These are phyloP conservation scores for Idaea aversata DNA, from an alignment of 2,888 invertebrate species.

Conservation along the genomic window DNA sequence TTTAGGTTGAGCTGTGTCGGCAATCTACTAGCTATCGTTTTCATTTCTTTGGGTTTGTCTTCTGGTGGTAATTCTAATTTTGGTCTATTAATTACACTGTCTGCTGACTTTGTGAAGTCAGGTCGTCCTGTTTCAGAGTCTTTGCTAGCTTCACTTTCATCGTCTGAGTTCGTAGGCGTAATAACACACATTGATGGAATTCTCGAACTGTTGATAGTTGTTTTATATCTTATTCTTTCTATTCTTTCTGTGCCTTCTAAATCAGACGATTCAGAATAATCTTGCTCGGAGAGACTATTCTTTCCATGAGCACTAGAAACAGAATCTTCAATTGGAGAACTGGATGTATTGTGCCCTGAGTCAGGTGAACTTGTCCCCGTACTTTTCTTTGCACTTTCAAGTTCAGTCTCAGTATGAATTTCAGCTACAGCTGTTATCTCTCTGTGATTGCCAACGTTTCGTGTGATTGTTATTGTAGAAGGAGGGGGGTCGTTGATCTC, in stretches of 20 bases:
- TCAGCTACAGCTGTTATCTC: conserved; percentile 82
- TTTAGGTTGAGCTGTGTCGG: conserved; percentile 56
- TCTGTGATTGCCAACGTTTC: conserved; percentile 62
- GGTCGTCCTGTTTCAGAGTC: conserved; percentile 38
- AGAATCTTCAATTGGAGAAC: conserved; percentile 87
- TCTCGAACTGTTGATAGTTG: conserved; percentile 91
- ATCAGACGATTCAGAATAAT: conserved; percentile 92
- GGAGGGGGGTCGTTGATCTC: conserved; percentile 57
- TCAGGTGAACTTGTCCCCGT: conserved; percentile 88
- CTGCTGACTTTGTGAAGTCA: conserved; percentile 28
- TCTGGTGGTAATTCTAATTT: conserved; percentile 66
- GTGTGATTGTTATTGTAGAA: conserved; percentile 65
- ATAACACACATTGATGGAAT: conserved; percentile 96
- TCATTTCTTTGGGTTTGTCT: conserved; percentile 53
- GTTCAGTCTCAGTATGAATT: conserved; percentile 73
- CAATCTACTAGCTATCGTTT: conserved; percentile 40
- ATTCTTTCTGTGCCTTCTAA: conserved; percentile 93
- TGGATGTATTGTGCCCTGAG: conserved; percentile 90
- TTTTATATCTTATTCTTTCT: conserved; percentile 91
- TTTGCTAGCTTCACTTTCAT: conserved; percentile 83
- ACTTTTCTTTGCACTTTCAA: conserved; percentile 75
- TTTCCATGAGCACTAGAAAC: conserved; percentile 86
- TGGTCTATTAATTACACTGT: conserved; percentile 48
- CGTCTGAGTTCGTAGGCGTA: conserved; percentile 92
- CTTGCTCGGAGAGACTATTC: conserved; percentile 87